phyloP scores from a whole-genome alignment of 2,888 invertebrate genomes.

The Cecidostiba fungosa region DNA sequence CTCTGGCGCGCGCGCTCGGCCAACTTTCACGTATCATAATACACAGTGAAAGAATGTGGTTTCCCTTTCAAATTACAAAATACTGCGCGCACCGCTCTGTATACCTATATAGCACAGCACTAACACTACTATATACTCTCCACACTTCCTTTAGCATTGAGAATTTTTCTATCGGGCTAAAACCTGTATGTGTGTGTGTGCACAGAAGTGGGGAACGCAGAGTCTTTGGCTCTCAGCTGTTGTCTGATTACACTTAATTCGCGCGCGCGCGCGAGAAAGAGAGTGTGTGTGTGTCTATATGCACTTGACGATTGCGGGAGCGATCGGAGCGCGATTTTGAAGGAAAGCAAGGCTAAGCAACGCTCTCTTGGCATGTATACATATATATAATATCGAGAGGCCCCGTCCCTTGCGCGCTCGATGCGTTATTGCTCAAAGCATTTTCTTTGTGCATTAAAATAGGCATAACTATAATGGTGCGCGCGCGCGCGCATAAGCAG shows the following conservation, averaged over 20 bases:
- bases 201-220: background rate
- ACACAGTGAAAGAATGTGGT: constrained; percentile 79
- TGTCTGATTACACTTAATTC: constrained; percentile 60
- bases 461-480: background rate
- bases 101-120: background rate
- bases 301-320: constrained; percentile 59
- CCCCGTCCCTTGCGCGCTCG: constrained; percentile 4
- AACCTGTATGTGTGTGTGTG: background rate
- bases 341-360: constrained; percentile 60
- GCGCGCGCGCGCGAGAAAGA: background rate
- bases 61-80: constrained; percentile 80
- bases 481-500: background rate
- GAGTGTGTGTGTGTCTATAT: background rate
- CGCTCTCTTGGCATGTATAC: background rate
- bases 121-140: background rate
- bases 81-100: constrained; percentile 67
- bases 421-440: constrained; percentile 19
- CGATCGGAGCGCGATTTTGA: constrained; percentile 57
- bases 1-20: constrained; percentile 70
- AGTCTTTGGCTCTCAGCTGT: constrained; percentile 45
- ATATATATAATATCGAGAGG: background rate
- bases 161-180: constrained; percentile 58
- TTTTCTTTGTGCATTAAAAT: constrained; percentile 40
- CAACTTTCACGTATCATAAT: constrained; percentile 80
- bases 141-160: constrained; percentile 70